These are phyloP conservation scores for Meloidogyne chitwoodi DNA, from an alignment of 1,140 invertebrate species.

Conservation along the genomic window DNA sequence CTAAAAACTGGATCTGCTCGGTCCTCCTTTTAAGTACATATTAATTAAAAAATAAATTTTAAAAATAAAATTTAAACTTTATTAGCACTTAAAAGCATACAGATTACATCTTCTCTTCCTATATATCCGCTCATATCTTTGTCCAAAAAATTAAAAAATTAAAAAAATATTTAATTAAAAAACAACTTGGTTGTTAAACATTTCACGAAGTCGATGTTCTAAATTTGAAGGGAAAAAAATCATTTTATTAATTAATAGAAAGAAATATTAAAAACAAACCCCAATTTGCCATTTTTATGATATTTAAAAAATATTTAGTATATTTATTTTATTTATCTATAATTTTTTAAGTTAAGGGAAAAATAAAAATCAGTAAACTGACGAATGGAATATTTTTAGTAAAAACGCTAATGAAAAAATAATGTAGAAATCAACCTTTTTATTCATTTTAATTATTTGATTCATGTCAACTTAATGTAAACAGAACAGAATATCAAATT, in stretches of 20 bases:
- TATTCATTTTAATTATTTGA: no score
- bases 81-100: constrained; percentile 48
- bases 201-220: constrained; percentile 51
- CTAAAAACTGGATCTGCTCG: constrained; percentile 58
- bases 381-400: no score
- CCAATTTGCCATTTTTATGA: constrained; percentile 9
- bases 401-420: no score
- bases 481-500: no score
- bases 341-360: no score
- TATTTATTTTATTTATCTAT: no score
- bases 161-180: neutral
- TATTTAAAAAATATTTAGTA: neutral
- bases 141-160: constrained; percentile 20
- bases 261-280: neutral
- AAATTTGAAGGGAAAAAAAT: neutral
- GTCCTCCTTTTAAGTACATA: constrained; percentile 45
- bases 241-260: neutral
- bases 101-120: constrained; percentile 45
- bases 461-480: no score
- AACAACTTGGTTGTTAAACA: constrained; percentile 42
- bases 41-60: neutral
- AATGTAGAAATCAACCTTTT: no score
- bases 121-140: constrained; percentile 54
- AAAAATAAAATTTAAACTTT: constrained; percentile 26
- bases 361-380: no score